phyloP scores from a whole-genome alignment of 2,888 invertebrate genomes.

The Diarsia brunnea region DNA sequence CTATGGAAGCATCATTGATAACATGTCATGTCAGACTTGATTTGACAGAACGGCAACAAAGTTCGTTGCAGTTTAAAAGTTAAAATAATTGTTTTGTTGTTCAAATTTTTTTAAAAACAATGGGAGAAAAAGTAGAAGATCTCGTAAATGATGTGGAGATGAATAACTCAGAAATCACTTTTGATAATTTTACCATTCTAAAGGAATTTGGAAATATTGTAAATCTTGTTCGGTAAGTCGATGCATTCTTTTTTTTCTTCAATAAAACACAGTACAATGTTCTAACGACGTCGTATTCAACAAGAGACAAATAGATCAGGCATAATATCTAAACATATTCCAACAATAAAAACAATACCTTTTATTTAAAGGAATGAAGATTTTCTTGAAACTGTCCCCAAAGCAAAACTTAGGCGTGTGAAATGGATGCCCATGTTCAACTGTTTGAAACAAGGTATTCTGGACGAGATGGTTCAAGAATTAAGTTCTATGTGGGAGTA shows the following conservation, averaged over 20 bases:
- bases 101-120: conserved; percentile 47
- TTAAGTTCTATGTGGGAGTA: conserved; percentile 86
- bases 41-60: conserved; percentile 5
- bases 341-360: neutral
- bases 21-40: neutral
- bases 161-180: conserved; percentile 78
- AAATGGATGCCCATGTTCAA: conserved; percentile 88
- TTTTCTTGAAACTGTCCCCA: conserved; percentile 85
- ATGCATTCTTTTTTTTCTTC: neutral
- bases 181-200: conserved; percentile 84
- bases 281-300: neutral
- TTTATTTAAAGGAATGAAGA: conserved; percentile 83
- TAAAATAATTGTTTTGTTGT: conserved; percentile 12
- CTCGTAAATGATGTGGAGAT: conserved; percentile 75
- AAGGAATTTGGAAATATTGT: conserved; percentile 86
- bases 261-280: neutral
- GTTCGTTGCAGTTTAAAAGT: conserved; percentile 29
- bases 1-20: neutral
- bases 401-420: conserved; percentile 82
- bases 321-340: neutral
- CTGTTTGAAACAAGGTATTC: conserved; percentile 83
- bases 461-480: conserved; percentile 85
- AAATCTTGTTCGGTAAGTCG: conserved; percentile 80
- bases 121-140: conserved; percentile 78
- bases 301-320: neutral